These are phyloP conservation scores for Apamea sordens DNA, from an alignment of 2,888 invertebrate genomes.

Conservation along the genomic window DNA sequence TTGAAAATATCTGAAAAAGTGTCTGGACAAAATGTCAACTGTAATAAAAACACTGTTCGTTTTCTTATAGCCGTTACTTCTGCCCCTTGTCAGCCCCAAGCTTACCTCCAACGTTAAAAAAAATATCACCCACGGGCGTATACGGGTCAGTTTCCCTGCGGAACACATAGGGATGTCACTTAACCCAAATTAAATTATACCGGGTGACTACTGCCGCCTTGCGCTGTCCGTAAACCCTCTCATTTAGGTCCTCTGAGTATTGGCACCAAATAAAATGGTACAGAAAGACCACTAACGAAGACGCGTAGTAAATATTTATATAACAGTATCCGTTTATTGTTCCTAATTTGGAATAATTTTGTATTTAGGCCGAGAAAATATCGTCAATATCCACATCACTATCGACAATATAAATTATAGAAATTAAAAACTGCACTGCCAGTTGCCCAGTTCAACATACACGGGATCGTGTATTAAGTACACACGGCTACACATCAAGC, in stretches of 20 bases:
- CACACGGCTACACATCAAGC: too few relatives aligned
- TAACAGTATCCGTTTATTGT: neutral
- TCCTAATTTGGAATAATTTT: neutral
- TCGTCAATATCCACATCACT: neutral
- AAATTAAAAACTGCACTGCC: neutral
- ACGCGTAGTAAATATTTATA: neutral
- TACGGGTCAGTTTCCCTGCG: conserved; percentile 53
- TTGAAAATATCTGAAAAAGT: conserved; percentile 8
- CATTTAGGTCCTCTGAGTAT: conserved; percentile 44
- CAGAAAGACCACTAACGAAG: conserved; percentile 19
- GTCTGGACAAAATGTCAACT: conserved; percentile 24
- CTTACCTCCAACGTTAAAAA: conserved; percentile 48
- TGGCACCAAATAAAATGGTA: neutral
- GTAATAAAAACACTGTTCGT: conserved; percentile 36
- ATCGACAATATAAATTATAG: neutral
- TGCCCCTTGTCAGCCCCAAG: conserved; percentile 16
- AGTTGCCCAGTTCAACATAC: too few relatives aligned
- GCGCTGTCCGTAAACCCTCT: conserved; percentile 46
- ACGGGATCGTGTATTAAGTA: neutral
- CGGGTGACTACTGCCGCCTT: conserved; percentile 43
- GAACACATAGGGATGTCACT: conserved; percentile 63
- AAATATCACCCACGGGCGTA: conserved; percentile 47
- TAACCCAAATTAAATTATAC: conserved; percentile 66
- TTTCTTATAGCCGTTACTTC: conserved; percentile 36
- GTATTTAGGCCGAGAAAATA: neutral